phyloP scores from a whole-genome alignment of 2,797 vertebrate species.

The Hemitrygon akajei region DNA sequence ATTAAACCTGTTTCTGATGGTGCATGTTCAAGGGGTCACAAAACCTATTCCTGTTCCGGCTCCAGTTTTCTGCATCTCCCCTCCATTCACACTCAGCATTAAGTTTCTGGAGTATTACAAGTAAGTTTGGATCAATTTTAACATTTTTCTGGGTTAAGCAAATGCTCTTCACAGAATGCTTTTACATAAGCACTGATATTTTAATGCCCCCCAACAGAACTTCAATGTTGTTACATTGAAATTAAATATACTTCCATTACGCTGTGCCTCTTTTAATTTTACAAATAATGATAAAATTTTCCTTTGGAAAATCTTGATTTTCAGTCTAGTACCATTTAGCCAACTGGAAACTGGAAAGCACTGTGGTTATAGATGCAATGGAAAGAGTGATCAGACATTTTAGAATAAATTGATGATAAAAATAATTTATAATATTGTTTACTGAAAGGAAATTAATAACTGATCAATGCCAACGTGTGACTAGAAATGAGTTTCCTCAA shows the following conservation, averaged over 20 bases:
- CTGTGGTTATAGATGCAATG: not conserved
- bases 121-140: not conserved
- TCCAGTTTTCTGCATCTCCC: not conserved
- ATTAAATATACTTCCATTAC: not conserved
- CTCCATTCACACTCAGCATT: not conserved
- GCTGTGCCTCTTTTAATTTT: not conserved
- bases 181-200: not conserved
- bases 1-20: too few species aligned
- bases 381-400: not conserved
- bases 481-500: not conserved
- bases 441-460: not conserved
- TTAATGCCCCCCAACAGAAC: not conserved
- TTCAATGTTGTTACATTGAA: not conserved
- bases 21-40: too few species aligned
- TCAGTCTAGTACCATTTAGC: not conserved
- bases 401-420: not conserved
- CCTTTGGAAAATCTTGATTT: not conserved
- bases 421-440: not conserved
- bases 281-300: not conserved
- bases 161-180: not conserved
- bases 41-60: too few species aligned
- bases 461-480: not conserved
- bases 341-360: conserved; percentile 10
- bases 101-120: not conserved
- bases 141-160: not conserved